phyloP scores from a whole-genome alignment of 2,113 vertebrate species.

The Anseranas semipalmata region DNA sequence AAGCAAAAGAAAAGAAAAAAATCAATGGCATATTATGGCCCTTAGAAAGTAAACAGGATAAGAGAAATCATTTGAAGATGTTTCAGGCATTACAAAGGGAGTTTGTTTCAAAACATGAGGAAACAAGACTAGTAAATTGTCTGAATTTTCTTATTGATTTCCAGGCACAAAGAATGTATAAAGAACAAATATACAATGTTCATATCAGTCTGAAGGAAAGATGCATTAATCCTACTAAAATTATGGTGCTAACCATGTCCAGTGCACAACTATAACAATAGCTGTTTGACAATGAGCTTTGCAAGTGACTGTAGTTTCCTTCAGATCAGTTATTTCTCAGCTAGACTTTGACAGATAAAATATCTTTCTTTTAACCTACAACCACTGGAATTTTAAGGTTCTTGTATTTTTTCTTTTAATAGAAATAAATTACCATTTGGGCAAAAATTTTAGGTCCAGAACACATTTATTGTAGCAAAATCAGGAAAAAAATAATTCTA shows the following conservation, averaged over 20 bases:
- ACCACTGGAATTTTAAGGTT: background rate
- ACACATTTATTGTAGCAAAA: background rate
- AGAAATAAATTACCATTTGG: background rate
- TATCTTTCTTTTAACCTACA: background rate
- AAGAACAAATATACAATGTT: conserved; percentile 2
- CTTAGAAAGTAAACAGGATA: conserved; percentile 19
- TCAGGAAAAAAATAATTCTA: background rate
- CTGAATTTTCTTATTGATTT: conserved; percentile 38
- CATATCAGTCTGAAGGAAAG: background rate
- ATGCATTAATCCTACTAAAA: background rate
- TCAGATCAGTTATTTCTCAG: background rate
- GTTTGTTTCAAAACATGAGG: conserved; percentile 24
- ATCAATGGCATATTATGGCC: background rate
- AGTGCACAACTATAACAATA: background rate
- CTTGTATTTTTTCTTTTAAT: background rate
- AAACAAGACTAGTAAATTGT: background rate
- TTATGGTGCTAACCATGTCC: background rate
- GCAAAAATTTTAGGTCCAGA: background rate
- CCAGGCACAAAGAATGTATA: background rate
- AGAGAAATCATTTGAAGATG: background rate
- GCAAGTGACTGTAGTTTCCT: background rate
- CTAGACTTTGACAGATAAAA: background rate
- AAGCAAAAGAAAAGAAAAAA: background rate
- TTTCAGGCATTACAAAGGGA: conserved; percentile 10
- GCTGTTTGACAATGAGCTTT: background rate